Base-by-base conservation (phyloP, 2,888 invertebrate species). In the Tillus elongatus region DNA sequence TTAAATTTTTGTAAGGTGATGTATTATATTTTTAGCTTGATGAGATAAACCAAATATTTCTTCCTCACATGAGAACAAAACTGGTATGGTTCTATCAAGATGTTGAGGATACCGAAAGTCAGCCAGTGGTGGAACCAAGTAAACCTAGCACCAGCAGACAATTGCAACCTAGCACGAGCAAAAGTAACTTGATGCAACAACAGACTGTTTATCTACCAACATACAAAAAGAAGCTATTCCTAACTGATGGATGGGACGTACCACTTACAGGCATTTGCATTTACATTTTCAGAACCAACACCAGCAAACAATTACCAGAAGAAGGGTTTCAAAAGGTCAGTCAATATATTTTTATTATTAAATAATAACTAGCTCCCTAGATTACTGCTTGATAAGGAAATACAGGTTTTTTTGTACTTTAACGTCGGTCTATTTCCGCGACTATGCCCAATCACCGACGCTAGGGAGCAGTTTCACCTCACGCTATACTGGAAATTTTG, bases 41-140 rank as follows among this genome's bases (percentile, higher is more conserved):
- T 61, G 88, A 88, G 62, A 87, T 90, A 55, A 88, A 88, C 64
- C 83, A 86, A 58, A 69, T 90, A 1, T 89, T 89, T 58, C 68
- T 87, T 15, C 87, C 89, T 0, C 84, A 87, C 56, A 84, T 85
- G 81, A 77, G 82, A 51, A 82, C 82, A 49, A 87, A 87, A 52
- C 72, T 90, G 15, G 73, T 90, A 49, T 88, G 89, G 87, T 90
- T 85, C 63, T 89, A 87, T 58, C 90, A 90, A 67, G 87, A 88
- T 42, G 79, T 84, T 33, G 82, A 84, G 48, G 86, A 86, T 51
- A 78, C 79, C 31, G 58, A 57, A 37, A 47, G 47, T 13, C 59
- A 59, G 8, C 54, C 57, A 8, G 51, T 56, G 1, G 54, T 57
- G 8, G 60, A 59, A 32, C 40, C 40, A 2, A 51, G 38, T 33